phyloP scores from a whole-genome alignment of 1,140 invertebrate species.

The Littorina saxatilis region DNA sequence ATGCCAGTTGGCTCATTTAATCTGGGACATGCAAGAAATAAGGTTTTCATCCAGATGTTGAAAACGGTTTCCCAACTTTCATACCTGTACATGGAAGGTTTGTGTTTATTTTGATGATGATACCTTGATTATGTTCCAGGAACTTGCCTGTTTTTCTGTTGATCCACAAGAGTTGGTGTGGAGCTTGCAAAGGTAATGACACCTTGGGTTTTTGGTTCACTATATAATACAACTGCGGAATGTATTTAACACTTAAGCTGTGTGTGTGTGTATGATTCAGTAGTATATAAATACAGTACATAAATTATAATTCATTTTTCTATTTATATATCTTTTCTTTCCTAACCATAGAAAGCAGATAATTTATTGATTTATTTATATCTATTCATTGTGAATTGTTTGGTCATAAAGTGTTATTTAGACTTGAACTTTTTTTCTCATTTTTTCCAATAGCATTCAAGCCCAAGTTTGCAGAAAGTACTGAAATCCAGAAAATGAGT shows the following conservation, averaged over 20 bases:
- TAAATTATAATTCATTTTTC: too few species aligned
- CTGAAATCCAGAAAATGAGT: constrained; percentile 78
- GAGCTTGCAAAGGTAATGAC: constrained; percentile 78
- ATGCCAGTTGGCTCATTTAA: too few species aligned
- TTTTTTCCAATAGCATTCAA: constrained; percentile 74
- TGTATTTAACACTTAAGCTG: neutral
- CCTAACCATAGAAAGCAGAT: neutral
- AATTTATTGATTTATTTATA: neutral
- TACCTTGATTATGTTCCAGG: too few species aligned
- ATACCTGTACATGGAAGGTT: too few species aligned
- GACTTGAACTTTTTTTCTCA: too few species aligned
- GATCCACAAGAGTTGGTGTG: constrained; percentile 82
- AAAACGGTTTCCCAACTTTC: too few species aligned
- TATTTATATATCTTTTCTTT: neutral
- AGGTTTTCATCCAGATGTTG: too few species aligned
- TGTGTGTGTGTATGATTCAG: neutral
- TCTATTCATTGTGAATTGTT: too few species aligned
- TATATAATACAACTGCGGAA: neutral
- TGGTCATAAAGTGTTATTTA: too few species aligned
- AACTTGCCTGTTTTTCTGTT: constrained; percentile 80
- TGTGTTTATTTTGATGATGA: too few species aligned
- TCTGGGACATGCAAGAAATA: too few species aligned
- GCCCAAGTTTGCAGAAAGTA: constrained; percentile 78
- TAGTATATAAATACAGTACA: too few species aligned
- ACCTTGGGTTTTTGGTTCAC: neutral